These are phyloP conservation scores for Hyposmocoma kahamanoa DNA, from an alignment of 1,140 invertebrate species.

Conservation along the genomic window DNA sequence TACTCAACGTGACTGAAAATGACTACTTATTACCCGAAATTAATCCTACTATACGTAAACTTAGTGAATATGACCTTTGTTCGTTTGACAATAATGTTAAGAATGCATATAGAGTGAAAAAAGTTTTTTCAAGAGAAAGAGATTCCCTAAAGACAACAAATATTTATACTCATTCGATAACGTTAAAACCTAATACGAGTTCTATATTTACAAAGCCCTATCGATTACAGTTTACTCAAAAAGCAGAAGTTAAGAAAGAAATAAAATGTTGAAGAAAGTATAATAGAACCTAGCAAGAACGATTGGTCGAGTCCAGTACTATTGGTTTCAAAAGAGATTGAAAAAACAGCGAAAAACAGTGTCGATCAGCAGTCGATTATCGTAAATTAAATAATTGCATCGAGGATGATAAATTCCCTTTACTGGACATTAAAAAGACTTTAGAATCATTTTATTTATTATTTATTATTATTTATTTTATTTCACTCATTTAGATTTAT, in stretches of 20 bases:
- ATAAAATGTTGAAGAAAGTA: background rate
- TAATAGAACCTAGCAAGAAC: background rate
- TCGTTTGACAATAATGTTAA: background rate
- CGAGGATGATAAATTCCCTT: background rate
- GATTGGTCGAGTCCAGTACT: background rate
- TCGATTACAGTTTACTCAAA: background rate
- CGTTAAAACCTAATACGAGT: background rate
- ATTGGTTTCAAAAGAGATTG: background rate
- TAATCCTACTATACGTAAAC: background rate
- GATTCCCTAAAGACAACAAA: background rate
- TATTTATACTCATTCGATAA: background rate
- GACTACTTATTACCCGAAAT: background rate
- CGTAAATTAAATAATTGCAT: background rate
- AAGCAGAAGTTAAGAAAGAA: background rate
- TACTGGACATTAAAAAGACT: background rate
- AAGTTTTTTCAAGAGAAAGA: background rate
- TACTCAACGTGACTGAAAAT: constrained; percentile 10
- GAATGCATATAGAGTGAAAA: background rate
- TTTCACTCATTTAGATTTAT: background rate
- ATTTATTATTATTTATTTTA: background rate
- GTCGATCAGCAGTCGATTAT: background rate
- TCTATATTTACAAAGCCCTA: background rate
- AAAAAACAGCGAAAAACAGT: background rate
- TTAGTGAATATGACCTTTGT: background rate
- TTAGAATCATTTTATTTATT: background rate